Conservation (phyloP, 2,797 vertebrate genomes). For the Staurois parvus region DNA sequence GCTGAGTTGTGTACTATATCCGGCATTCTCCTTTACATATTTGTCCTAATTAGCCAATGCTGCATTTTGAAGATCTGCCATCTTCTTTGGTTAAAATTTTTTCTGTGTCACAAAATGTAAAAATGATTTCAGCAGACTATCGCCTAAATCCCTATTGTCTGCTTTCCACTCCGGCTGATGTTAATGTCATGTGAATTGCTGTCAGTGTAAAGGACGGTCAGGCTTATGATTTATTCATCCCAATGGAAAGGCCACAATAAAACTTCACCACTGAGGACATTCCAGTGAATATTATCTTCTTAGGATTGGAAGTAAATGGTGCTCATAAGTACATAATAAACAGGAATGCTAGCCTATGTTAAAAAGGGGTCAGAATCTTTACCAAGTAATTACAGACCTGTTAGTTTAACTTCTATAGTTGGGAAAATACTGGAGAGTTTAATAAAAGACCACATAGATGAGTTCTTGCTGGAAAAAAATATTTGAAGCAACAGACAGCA, state of each 20-base stretch:
- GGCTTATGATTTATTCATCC: constrained; percentile 27
- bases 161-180: constrained; percentile 24
- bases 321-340: no score
- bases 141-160: constrained; percentile 32
- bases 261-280: background rate
- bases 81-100: background rate
- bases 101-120: constrained; percentile 37
- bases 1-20: no score
- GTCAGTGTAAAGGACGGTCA: constrained; percentile 21
- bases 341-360: no score
- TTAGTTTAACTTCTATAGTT: no score
- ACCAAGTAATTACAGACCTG: no score
- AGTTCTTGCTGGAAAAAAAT: no score
- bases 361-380: no score
- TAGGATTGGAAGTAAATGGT: no score
- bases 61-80: background rate
- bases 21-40: background rate
- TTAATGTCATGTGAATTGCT: constrained; percentile 48
- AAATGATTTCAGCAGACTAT: constrained; percentile 24
- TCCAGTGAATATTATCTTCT: no score
- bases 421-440: no score
- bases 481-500: no score
- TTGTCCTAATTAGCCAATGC: background rate
- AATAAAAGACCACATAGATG: no score
- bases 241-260: background rate